Base-by-base conservation (phyloP, 2,888 invertebrate species). In the Carcina quercana region DNA sequence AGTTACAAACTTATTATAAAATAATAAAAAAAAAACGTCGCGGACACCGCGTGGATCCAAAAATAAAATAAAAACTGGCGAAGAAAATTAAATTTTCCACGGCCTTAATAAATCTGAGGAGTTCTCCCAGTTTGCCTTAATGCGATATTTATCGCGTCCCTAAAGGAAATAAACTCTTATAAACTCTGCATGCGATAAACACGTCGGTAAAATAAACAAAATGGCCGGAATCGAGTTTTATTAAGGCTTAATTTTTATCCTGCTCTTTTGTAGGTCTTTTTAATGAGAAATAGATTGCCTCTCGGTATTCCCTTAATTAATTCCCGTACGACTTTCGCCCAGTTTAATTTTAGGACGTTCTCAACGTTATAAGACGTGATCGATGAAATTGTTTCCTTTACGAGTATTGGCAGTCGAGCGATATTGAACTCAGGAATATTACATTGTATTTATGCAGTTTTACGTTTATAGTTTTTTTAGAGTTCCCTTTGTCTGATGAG, bases 61-160 rank as follows among this genome's bases (percentile, higher is more conserved):
- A n/a, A n/a, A n/a, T n/a, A n/a, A n/a, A n/a, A 63, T 60, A 51
- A 52, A 50, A 57, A 50, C 47, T 54, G 59, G 54, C 34, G 45
- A 43, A 47, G 53, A 59, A 68, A 69, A 66, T 57, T 59, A 55
- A 64, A 68, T 60, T 59, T 57, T 52, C 47, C 42, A 54, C 53
- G 55, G 53, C 58, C 54, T 57, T 66, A 66, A 70, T 76, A 75
- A 75, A 76, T 76, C 68, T 64, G 49, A 25, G 35, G 28, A 34
- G 30, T 26, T 34, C 25, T 19, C 21, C 19, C 30, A 56, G 56
- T 64, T 62, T 50, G 50, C 59, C 65, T n/a, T 75, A 74, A 79
- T 74, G 74, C 63, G 71, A 69, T 79, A 75, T 78, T 78, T 76
- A 78, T 78, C 71, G 61, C 55, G 45, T 37, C 49, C 53, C 51